Percentiles rank a stretch among this genome's conserved stretches.
phyloP scores from a whole-genome alignment of 2,888 invertebrate species.

The Hanleya hanleyi region DNA sequence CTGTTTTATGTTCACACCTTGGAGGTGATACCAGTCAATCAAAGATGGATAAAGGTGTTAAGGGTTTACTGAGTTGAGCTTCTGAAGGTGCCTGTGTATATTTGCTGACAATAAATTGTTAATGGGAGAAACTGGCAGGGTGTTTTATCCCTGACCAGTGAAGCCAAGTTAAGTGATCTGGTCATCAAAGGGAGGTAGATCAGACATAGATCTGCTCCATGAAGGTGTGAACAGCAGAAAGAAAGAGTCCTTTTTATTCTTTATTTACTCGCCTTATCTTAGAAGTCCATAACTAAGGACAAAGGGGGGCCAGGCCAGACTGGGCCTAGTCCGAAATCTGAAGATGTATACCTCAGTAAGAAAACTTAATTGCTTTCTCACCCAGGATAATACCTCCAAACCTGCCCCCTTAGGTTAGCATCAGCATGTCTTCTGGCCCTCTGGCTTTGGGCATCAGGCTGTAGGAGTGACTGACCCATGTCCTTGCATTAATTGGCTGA shows the following conservation, averaged over 20 bases:
- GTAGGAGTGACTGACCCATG: slow-evolving; percentile 6
- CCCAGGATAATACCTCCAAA: too few species aligned
- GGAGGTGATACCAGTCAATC: too few species aligned
- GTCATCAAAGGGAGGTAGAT: not conserved
- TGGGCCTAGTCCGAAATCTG: too few species aligned
- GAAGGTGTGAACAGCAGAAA: not conserved
- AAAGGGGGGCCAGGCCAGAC: too few species aligned
- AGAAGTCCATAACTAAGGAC: not conserved
- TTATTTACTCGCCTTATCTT: not conserved
- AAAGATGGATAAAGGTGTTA: not conserved
- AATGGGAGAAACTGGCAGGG: not conserved
- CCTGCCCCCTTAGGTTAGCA: too few species aligned
- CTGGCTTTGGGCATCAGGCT: too few species aligned
- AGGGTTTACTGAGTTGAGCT: not conserved
- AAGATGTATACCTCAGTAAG: too few species aligned
- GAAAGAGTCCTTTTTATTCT: not conserved
- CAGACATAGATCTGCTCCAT: too few species aligned
- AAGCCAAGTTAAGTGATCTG: not conserved
- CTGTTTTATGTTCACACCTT: too few species aligned
- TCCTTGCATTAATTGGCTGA: not conserved
- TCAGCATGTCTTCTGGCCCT: too few species aligned
- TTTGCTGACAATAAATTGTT: not conserved
- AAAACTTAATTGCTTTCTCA: too few species aligned
- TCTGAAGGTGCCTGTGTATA: not conserved
- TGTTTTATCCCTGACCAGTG: not conserved